phyloP scores from a whole-genome alignment of 1,140 invertebrate genomes.

The Drosophila burlai region DNA sequence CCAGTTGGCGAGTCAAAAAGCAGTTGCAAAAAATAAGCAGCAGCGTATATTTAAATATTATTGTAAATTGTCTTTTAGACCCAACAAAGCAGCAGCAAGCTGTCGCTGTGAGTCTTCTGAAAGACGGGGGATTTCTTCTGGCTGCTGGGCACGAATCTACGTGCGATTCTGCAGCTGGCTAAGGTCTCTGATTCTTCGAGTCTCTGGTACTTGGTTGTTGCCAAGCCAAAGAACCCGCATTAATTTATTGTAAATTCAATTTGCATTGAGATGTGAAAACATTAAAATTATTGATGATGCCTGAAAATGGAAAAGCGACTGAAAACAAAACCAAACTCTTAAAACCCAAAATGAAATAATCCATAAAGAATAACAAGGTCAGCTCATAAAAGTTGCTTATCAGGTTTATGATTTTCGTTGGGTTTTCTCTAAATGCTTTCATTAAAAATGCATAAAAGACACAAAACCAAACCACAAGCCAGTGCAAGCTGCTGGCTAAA shows the following conservation, averaged over 20 bases:
- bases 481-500: slow-evolving; percentile 30
- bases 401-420: slow-evolving; percentile 61
- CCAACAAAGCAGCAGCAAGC: slow-evolving; percentile 18
- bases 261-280: slow-evolving; percentile 41
- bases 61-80: slow-evolving; percentile 53
- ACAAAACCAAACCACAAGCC: slow-evolving; percentile 16
- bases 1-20: slow-evolving; percentile 46
- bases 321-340: slow-evolving; percentile 1
- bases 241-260: slow-evolving; percentile 49
- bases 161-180: slow-evolving; percentile 33
- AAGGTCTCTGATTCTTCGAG: too few species aligned
- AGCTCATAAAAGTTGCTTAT: slow-evolving; percentile 68
- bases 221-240: slow-evolving; percentile 12
- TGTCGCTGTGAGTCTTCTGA: slow-evolving; percentile 25
- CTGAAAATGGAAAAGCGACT: slow-evolving; percentile 62
- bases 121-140: slow-evolving; percentile 9
- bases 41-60: slow-evolving; percentile 55
- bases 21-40: slow-evolving; percentile 40
- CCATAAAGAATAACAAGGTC: slow-evolving; percentile 56
- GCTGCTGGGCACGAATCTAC: slow-evolving; percentile 30
- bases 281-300: slow-evolving; percentile 41
- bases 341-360: slow-evolving; percentile 11
- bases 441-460: slow-evolving; percentile 74
- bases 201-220: slow-evolving; percentile 18
- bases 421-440: slow-evolving; percentile 67